Conservation (phyloP, 1,140 invertebrate species). For the Adelges cooleyi region DNA sequence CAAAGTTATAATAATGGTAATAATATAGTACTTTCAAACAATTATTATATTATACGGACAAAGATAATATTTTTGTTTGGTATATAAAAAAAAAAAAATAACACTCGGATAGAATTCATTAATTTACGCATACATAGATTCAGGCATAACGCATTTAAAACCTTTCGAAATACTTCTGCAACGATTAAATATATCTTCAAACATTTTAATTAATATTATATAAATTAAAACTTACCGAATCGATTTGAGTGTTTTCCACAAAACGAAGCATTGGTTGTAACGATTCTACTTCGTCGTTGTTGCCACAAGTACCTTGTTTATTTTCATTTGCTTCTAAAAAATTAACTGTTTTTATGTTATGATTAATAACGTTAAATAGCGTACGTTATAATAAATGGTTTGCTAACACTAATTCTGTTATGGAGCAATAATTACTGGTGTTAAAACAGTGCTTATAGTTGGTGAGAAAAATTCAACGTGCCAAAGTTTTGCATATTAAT, state of each 20-base stretch:
- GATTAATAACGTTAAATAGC: background rate
- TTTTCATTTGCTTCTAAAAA: conserved; percentile 15
- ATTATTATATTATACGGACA: too few species aligned
- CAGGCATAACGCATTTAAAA: too few species aligned
- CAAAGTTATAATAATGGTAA: too few species aligned
- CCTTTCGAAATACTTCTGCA: too few species aligned
- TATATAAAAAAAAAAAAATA: too few species aligned
- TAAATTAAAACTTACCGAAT: conserved; percentile 11
- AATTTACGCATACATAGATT: too few species aligned
- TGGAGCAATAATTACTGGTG: background rate
- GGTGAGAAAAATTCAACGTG: background rate
- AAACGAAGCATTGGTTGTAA: conserved; percentile 20
- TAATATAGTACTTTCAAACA: too few species aligned
- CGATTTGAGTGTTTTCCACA: conserved; percentile 21
- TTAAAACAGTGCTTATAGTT: background rate
- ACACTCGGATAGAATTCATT: too few species aligned
- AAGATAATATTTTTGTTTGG: too few species aligned
- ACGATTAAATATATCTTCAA: too few species aligned
- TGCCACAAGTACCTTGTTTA: conserved; percentile 2
- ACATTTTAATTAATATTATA: too few species aligned
- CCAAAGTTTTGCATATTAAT: background rate
- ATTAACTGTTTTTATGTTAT: conserved; percentile 12
- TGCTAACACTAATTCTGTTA: background rate
- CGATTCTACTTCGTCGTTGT: background rate
- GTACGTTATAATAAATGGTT: background rate